phyloP scores from a whole-genome alignment of 2,113 vertebrate genomes.

The Castor canadensis region DNA sequence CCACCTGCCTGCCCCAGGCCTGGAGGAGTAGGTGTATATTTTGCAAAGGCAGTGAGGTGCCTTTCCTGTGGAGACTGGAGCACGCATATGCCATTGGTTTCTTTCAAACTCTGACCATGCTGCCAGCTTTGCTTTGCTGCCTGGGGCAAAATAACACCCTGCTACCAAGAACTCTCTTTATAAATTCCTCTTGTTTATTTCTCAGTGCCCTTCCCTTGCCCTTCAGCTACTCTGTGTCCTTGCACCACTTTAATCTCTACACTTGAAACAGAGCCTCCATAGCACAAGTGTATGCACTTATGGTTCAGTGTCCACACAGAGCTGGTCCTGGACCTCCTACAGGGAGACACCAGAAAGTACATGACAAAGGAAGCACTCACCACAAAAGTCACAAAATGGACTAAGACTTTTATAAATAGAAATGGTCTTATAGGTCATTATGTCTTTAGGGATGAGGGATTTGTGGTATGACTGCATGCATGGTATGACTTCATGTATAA shows the following conservation, averaged over 20 bases:
- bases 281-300: neutral
- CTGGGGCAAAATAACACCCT: neutral
- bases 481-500: too few relatives aligned
- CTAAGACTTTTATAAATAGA: neutral
- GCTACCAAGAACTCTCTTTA: neutral
- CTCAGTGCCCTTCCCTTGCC: neutral
- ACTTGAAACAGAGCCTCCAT: neutral
- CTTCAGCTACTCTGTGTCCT: neutral
- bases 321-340: neutral
- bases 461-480: neutral
- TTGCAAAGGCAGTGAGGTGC: neutral
- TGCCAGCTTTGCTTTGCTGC: neutral
- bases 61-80: neutral
- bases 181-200: neutral
- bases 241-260: neutral
- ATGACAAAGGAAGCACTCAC: neutral
- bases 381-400: conserved; percentile 1
- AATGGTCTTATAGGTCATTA: neutral
- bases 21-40: neutral
- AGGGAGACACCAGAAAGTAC: neutral
- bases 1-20: neutral
- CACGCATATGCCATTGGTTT: neutral
- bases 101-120: neutral
- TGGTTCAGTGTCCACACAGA: neutral
- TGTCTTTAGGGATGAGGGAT: neutral